Conservation (phyloP, 2,888 invertebrate species). For the Acronicta psi region DNA sequence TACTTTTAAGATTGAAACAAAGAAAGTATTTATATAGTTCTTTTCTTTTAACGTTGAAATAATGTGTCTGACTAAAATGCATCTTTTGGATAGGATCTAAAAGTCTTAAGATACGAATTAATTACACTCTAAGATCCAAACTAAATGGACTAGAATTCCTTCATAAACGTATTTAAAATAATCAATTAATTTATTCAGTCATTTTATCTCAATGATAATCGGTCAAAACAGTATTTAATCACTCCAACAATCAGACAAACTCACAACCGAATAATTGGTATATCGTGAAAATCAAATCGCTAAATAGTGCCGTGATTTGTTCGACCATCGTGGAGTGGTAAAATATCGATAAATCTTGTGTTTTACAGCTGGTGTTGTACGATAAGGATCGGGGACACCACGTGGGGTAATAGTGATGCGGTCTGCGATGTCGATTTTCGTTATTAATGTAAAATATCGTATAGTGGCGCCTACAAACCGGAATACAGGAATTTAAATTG, state of each 20-base stretch:
- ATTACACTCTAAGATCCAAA: not conserved
- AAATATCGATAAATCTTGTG: slow-evolving; percentile 88
- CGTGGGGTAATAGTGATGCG: slow-evolving; percentile 82
- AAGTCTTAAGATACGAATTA: too few species aligned
- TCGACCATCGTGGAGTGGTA: slow-evolving; percentile 77
- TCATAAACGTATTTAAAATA: slow-evolving; percentile 24
- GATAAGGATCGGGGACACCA: slow-evolving; percentile 85
- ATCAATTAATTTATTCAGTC: slow-evolving; percentile 53
- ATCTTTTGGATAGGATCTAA: too few species aligned
- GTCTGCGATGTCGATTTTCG: slow-evolving; percentile 48
- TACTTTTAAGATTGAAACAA: too few species aligned
- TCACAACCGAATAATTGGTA: slow-evolving; percentile 63
- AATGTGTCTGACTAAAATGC: too few species aligned
- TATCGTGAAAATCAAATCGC: slow-evolving; percentile 65
- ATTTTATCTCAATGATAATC: slow-evolving; percentile 53
- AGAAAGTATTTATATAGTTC: too few species aligned
- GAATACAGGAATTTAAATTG: slow-evolving; percentile 51
- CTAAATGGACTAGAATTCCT: slow-evolving; percentile 11
- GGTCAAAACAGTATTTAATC: slow-evolving; percentile 49
- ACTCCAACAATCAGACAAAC: slow-evolving; percentile 32
- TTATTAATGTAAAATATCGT: slow-evolving; percentile 51
- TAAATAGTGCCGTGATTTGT: slow-evolving; percentile 86
- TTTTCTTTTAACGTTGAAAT: too few species aligned
- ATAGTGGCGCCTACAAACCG: slow-evolving; percentile 52
- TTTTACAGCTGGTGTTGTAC: slow-evolving; percentile 85